Conservation (phyloP, 1,140 invertebrate species). For the Aphaenogaster ashmeadi region DNA sequence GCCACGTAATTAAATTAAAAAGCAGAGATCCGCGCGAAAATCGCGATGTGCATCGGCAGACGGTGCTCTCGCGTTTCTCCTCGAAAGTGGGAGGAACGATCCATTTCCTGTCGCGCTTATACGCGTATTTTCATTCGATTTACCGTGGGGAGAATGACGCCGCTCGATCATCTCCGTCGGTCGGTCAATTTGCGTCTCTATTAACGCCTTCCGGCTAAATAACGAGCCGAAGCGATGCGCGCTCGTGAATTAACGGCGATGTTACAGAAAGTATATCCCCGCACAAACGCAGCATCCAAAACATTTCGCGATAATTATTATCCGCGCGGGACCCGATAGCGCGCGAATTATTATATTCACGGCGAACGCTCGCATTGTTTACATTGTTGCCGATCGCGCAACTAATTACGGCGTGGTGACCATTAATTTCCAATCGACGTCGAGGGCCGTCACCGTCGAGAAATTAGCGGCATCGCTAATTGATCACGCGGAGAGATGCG, state of each 20-base stretch:
- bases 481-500: conserved; percentile 29
- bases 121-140: conserved; percentile 54
- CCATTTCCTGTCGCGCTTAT: conserved; percentile 4
- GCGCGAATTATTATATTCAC: conserved; percentile 36
- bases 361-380: conserved; percentile 23
- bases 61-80: neutral
- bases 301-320: conserved; percentile 32
- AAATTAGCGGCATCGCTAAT: conserved; percentile 50
- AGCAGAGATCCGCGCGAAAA: neutral
- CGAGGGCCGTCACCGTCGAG: conserved; percentile 39
- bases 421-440: conserved; percentile 53
- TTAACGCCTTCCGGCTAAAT: conserved; percentile 58
- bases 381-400: conserved; percentile 31
- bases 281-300: conserved; percentile 3
- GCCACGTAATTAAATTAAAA: conserved; percentile 1
- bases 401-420: conserved; percentile 30
- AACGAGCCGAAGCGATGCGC: conserved; percentile 34
- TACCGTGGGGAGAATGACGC: conserved; percentile 20
- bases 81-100: neutral
- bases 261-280: conserved; percentile 1
- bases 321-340: neutral
- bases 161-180: conserved; percentile 41
- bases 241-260: conserved; percentile 20
- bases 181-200: conserved; percentile 55
- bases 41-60: neutral